A percentile compares a stretch with the other conserved stretches of the same genome.
phyloP scores from a whole-genome alignment of 2,888 invertebrate species.

The Patella pellucida region DNA sequence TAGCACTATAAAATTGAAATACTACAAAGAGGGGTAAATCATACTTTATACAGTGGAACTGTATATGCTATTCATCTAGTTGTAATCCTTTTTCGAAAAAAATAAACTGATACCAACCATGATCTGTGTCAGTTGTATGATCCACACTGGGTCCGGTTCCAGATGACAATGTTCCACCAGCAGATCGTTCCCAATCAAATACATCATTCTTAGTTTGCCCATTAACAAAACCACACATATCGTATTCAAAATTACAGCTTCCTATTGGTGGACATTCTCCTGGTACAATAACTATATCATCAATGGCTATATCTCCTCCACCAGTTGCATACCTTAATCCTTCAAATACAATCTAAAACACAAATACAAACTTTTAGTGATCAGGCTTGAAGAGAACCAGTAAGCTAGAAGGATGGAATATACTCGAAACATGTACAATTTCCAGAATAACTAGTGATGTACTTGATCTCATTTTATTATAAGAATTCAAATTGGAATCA shows the following conservation, averaged over 20 bases:
- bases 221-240: slow-evolving; percentile 60
- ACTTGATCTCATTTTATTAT: too few species aligned
- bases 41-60: too few species aligned
- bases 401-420: too few species aligned
- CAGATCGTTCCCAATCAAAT: slow-evolving; percentile 64
- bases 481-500: too few species aligned
- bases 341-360: slow-evolving; percentile 57
- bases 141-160: slow-evolving; percentile 60
- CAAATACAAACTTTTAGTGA: slow-evolving; percentile 8
- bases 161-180: slow-evolving; percentile 50
- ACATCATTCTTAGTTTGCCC: slow-evolving; percentile 43
- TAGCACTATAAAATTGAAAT: too few species aligned
- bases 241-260: slow-evolving; percentile 64
- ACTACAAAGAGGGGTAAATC: too few species aligned
- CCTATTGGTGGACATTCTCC: slow-evolving; percentile 57
- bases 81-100: not conserved
- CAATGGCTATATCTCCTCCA: slow-evolving; percentile 61
- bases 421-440: too few species aligned
- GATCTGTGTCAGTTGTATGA: slow-evolving; percentile 58
- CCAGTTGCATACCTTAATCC: slow-evolving; percentile 52
- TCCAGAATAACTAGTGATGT: too few species aligned
- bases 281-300: slow-evolving; percentile 54
- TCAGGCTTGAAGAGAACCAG: not conserved
- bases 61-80: too few species aligned
- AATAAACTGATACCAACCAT: slow-evolving; percentile 29